These are phyloP conservation scores for Gymnarchus niloticus DNA, from an alignment of 2,113 vertebrate genomes.

Conservation along the genomic window DNA sequence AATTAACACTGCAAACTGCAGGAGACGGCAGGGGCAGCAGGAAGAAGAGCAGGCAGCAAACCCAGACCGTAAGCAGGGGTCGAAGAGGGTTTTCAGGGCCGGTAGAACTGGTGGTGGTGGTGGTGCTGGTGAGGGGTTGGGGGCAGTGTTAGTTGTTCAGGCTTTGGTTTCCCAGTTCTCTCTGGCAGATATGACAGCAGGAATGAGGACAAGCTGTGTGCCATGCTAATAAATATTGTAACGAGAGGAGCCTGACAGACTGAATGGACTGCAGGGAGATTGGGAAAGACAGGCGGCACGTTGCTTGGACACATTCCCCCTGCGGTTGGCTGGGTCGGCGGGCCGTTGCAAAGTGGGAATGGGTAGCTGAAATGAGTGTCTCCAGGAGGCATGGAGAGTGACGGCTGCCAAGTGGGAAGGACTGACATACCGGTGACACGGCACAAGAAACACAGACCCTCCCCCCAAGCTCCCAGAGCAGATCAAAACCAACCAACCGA, in stretches of 20 bases:
- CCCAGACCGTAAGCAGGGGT: background rate
- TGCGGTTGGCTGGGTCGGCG: background rate
- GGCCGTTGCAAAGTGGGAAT: conserved; percentile 5
- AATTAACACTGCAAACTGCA: conserved; percentile 18
- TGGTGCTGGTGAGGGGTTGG: background rate
- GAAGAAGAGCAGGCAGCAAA: background rate
- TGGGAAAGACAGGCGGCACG: conserved; percentile 38
- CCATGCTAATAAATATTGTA: conserved; percentile 51
- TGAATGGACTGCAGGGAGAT: conserved; percentile 31
- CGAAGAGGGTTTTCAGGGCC: background rate
- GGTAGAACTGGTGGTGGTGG: background rate
- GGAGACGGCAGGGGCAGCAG: background rate
- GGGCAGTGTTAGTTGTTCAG: background rate
- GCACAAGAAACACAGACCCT: background rate
- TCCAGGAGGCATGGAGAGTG: no score
- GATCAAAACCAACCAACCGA: conserved; percentile 30
- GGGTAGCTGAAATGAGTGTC: no score
- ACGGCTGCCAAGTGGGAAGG: background rate
- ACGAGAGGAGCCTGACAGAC: conserved; percentile 42
- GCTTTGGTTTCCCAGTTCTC: conserved; percentile 21
- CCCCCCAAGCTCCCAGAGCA: conserved; percentile 7
- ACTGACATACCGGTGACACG: conserved; percentile 20
- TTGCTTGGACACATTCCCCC: background rate
- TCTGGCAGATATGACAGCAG: conserved; percentile 50
- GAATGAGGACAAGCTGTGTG: conserved; percentile 55